Evolutionary conservation across 2,888 invertebrate species (phyloP).

Genomic region (Tiliacea citrago): DNA sequence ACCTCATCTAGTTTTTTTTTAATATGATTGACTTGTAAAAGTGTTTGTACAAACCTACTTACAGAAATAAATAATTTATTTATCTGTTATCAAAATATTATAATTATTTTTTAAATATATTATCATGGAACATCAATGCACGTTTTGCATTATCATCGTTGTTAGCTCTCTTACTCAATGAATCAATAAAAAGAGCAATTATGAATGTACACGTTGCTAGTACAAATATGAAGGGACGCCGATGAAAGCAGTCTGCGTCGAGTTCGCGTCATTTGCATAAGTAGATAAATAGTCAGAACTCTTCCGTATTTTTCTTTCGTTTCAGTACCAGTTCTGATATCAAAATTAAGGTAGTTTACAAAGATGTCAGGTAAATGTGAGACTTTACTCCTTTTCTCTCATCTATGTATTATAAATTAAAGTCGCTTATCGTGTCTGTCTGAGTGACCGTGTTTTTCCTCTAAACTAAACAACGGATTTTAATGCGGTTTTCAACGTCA

Average conservation of each 20-base stretch:
- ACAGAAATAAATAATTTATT: too few relatives aligned
- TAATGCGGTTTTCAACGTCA: too few relatives aligned
- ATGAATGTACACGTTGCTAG: slow-evolving; percentile 24
- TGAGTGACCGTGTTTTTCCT: neutral
- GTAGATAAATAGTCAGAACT: slow-evolving; percentile 30
- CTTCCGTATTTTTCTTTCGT: slow-evolving; percentile 30
- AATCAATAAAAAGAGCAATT: slow-evolving; percentile 15
- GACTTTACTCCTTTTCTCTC: too few relatives aligned
- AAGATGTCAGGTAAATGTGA: neutral
- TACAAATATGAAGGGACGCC: slow-evolving; percentile 20
- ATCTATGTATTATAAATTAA: neutral
- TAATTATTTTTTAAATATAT: too few relatives aligned
- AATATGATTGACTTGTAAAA: too few relatives aligned
- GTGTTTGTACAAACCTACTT: too few relatives aligned
- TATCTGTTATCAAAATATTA: too few relatives aligned
- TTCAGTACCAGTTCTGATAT: neutral
- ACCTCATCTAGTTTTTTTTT: too few relatives aligned
- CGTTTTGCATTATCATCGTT: too few relatives aligned
- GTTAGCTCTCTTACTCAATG: too few relatives aligned
- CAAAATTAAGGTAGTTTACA: slow-evolving; percentile 21
- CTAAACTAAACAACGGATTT: neutral
- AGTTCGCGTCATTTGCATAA: slow-evolving; percentile 47
- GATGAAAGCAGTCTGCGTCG: slow-evolving; percentile 18
- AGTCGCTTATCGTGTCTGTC: neutral
- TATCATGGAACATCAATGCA: too few relatives aligned